These are phyloP conservation scores for Drosophila erecta DNA, from an alignment of 1,140 invertebrate species.

Conservation along the genomic window DNA sequence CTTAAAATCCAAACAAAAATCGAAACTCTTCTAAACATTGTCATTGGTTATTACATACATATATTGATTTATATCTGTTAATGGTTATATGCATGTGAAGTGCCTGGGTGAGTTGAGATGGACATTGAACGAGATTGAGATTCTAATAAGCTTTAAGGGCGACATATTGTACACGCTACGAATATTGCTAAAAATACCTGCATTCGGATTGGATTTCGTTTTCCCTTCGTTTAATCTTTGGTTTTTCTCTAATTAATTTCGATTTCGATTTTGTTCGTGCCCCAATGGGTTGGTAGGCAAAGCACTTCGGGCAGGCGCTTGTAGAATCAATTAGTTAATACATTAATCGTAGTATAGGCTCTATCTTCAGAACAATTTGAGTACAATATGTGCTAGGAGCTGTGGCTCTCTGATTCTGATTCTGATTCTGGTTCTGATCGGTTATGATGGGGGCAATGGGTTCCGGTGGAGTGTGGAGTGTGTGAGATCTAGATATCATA, in stretches of 20 bases:
- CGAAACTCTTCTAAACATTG: conserved; percentile 61
- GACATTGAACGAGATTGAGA: conserved; percentile 60
- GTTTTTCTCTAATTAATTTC: conserved; percentile 17
- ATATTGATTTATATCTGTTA: conserved; percentile 54
- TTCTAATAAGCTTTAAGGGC: conserved; percentile 69
- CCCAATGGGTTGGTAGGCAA: conserved; percentile 46
- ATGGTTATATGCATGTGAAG: conserved; percentile 78
- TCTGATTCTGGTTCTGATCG: neutral
- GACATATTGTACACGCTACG: conserved; percentile 79
- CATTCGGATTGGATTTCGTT: conserved; percentile 44
- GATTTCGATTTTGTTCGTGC: conserved; percentile 42
- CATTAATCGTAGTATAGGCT: conserved; percentile 62
- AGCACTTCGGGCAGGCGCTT: conserved; percentile 77
- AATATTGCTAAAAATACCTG: conserved; percentile 82
- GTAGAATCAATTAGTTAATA: conserved; percentile 68
- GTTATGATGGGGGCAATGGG: neutral
- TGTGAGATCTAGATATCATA: conserved; percentile 55
- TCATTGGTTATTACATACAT: conserved; percentile 52
- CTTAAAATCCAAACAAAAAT: conserved; percentile 58
- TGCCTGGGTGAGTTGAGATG: conserved; percentile 35
- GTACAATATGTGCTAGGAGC: conserved; percentile 57
- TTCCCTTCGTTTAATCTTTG: neutral
- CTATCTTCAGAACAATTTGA: conserved; percentile 49
- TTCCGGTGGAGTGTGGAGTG: conserved; percentile 29
- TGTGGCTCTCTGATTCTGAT: conserved; percentile 16